These are phyloP conservation scores for Sipha maydis DNA, from an alignment of 2,888 invertebrate genomes.

Conservation along the genomic window DNA sequence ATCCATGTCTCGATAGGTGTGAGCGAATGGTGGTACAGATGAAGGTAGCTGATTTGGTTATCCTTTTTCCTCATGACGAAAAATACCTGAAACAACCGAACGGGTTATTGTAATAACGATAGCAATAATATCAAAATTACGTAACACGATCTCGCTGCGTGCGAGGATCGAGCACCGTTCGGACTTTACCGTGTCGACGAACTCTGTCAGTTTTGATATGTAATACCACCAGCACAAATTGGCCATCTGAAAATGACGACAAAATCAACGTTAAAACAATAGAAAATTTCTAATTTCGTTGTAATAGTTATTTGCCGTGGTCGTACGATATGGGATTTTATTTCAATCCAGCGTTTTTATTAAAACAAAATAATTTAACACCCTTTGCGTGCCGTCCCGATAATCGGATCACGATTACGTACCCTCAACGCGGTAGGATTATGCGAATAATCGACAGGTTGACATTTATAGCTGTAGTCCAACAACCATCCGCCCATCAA, in stretches of 20 bases:
- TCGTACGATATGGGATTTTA: background rate
- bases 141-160: background rate
- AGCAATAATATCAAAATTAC: background rate
- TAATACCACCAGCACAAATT: conserved; percentile 90
- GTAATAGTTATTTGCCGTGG: background rate
- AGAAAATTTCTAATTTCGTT: background rate
- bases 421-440: conserved; percentile 86
- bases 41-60: conserved; percentile 84
- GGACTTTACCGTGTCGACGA: conserved; percentile 79
- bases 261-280: background rate
- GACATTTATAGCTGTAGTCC: conserved; percentile 90
- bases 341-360: background rate
- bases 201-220: conserved; percentile 88
- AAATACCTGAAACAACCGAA: conserved; percentile 70
- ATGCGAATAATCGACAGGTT: conserved; percentile 93
- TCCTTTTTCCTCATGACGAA: conserved; percentile 87
- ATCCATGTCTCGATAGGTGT: conserved; percentile 83
- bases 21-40: conserved; percentile 85
- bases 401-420: conserved; percentile 68
- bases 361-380: no score
- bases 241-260: conserved; percentile 76
- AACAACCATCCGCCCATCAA: conserved; percentile 91
- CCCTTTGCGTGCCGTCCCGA: no score
- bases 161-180: conserved; percentile 49
- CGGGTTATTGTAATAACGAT: background rate